Conservation (phyloP, 2,888 invertebrate genomes). For the Oscheius sp. region DNA sequence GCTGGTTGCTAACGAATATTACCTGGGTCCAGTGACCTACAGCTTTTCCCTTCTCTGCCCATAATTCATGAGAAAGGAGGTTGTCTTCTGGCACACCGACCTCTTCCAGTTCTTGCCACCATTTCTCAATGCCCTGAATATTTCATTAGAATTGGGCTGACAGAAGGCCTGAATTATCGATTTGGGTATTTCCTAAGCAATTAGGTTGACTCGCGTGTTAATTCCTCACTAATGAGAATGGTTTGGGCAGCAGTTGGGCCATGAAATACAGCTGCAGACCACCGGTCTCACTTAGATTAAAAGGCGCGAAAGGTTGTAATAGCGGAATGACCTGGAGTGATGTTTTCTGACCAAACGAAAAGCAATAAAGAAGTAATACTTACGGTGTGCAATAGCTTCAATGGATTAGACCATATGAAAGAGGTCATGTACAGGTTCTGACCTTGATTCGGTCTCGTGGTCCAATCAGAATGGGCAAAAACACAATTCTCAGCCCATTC, state of each 20-base stretch:
- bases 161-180: background rate
- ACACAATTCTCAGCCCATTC: constrained; percentile 57
- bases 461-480: constrained; percentile 50
- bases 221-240: constrained; percentile 16
- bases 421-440: constrained; percentile 58
- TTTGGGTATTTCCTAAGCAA: constrained; percentile 18
- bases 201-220: constrained; percentile 7
- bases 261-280: background rate
- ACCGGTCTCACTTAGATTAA: background rate
- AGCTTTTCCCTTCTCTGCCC: constrained; percentile 54
- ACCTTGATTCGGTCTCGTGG: constrained; percentile 54
- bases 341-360: background rate
- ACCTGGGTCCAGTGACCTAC: constrained; percentile 59
- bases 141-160: constrained; percentile 8
- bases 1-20: background rate
- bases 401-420: constrained; percentile 43
- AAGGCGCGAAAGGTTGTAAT: constrained; percentile 22
- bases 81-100: constrained; percentile 54
- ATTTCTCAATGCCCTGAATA: constrained; percentile 54
- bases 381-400: constrained; percentile 51
- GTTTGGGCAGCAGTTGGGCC: background rate
- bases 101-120: constrained; percentile 59
- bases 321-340: background rate
- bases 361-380: background rate
- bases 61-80: constrained; percentile 47